These are phyloP conservation scores for Alentia gelatinosa DNA, from an alignment of 2,888 invertebrate species.

Conservation along the genomic window DNA sequence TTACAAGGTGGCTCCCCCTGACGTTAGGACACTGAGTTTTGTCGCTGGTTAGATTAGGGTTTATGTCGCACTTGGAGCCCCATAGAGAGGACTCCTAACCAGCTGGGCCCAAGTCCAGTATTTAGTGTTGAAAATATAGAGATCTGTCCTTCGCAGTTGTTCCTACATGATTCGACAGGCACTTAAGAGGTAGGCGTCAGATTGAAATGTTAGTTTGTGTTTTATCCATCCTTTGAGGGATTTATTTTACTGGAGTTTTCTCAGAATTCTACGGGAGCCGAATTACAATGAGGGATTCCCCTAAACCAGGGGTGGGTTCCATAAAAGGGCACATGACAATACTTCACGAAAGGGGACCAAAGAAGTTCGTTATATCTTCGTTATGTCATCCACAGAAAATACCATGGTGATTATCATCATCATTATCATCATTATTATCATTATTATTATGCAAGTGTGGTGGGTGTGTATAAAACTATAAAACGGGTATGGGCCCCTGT, in stretches of 20 bases:
- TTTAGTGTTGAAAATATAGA: constrained; percentile 36
- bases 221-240: not conserved
- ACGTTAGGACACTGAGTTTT: too few species aligned
- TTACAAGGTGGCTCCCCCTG: too few species aligned
- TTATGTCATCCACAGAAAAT: constrained; percentile 8
- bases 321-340: not conserved
- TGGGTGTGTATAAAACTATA: constrained; percentile 48
- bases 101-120: too few species aligned
- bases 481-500: not conserved
- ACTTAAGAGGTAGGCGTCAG: constrained; percentile 45
- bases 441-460: constrained; percentile 12
- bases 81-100: too few species aligned
- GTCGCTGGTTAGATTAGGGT: too few species aligned
- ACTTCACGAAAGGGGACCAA: not conserved
- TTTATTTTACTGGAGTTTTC: not conserved
- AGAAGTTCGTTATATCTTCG: not conserved
- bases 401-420: not conserved
- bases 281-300: too few species aligned
- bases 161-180: constrained; percentile 28
- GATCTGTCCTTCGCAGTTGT: not conserved
- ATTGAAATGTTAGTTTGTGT: not conserved
- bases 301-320: not conserved
- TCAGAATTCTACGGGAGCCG: not conserved
- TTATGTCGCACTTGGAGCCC: too few species aligned
- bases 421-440: not conserved